Base-by-base conservation (phyloP, 2,113 vertebrate genomes). In the Proterorhinus semilunaris region DNA sequence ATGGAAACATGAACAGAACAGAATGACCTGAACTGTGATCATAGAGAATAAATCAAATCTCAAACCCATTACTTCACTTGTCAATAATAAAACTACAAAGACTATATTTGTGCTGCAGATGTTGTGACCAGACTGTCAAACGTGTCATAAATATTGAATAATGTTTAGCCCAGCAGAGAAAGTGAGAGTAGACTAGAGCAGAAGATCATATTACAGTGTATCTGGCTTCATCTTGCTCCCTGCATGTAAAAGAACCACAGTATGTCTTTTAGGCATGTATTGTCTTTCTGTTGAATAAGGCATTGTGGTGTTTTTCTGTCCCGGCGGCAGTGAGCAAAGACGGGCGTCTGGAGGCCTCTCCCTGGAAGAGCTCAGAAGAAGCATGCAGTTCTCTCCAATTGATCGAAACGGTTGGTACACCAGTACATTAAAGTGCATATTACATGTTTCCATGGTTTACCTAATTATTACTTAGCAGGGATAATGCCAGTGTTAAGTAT, bases 331-430 rank as follows among this genome's bases (percentile, higher is more conserved):
- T 53, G 72, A 90, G 11, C 92, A 62, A 0, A 91, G 92, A 0
- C 86, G 89, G 36, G 88, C 89, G 6, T 87, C 93, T 2, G 94
- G 92, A 79, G 94, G 93, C 10, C 88, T 95, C 63, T 92, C 95
- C 50, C 71, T 95, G 87, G 96, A 97, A 43, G 95, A 99, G 46
- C 87, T 96, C 49, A 93, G 93, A 10, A 94, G 92, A 75, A 95
- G 71, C 83, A 92, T 96, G 87, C 95, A 94, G 79, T 94, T 91
- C 68, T 93, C 95, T 0, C 82, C 95, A 0, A 89, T 95, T 1
- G 97, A 99, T 86, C 92, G 94, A 71, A 98, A 97, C 0, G 95
- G 96, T 98, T 89, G 78, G 94, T 90, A 13, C 17, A 36, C 63
- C 10, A 55, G 50, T 5, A 10, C 8, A 36, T n/a, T 44, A 48